These are phyloP conservation scores for Cerceris rybyensis DNA, from an alignment of 2,888 invertebrate species.

Conservation along the genomic window DNA sequence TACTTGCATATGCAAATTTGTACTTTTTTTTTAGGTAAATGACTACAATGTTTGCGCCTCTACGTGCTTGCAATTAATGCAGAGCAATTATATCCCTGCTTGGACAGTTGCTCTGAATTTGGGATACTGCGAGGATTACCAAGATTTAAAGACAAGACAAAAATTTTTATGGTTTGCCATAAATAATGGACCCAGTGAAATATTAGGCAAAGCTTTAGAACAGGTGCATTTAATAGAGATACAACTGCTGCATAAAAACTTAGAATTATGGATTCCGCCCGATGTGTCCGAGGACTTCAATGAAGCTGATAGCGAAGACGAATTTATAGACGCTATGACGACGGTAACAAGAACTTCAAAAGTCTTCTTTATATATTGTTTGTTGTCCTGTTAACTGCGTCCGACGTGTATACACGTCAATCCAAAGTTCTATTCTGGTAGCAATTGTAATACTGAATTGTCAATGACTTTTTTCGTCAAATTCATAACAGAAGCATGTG, in stretches of 20 bases:
- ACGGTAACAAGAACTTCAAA: constrained; percentile 79
- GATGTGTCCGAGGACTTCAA: constrained; percentile 64
- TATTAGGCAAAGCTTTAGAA: constrained; percentile 73
- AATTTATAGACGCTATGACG: constrained; percentile 84
- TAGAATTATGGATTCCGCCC: constrained; percentile 73
- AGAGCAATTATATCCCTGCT: constrained; percentile 82
- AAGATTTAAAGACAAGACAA: constrained; percentile 76
- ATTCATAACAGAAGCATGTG: too few relatives aligned
- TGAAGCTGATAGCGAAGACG: constrained; percentile 83
- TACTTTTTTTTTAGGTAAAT: constrained; percentile 67
- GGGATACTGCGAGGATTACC: constrained; percentile 82
- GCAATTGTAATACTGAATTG: too few relatives aligned
- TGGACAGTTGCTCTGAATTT: constrained; percentile 84
- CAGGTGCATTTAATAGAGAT: constrained; percentile 76
- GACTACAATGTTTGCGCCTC: constrained; percentile 82
- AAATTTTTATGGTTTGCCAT: constrained; percentile 77
- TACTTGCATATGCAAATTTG: not conserved
- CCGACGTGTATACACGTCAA: too few relatives aligned
- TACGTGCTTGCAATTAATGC: constrained; percentile 82
- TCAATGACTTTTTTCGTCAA: too few relatives aligned
- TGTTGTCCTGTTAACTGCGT: too few relatives aligned
- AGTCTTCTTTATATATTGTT: too few relatives aligned
- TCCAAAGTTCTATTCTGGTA: too few relatives aligned
- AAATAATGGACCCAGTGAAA: constrained; percentile 76
- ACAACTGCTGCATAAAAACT: constrained; percentile 75